Evolutionary conservation across 2,113 vertebrate species (phyloP).

Genomic region (Entomyzon cyanotis): DNA sequence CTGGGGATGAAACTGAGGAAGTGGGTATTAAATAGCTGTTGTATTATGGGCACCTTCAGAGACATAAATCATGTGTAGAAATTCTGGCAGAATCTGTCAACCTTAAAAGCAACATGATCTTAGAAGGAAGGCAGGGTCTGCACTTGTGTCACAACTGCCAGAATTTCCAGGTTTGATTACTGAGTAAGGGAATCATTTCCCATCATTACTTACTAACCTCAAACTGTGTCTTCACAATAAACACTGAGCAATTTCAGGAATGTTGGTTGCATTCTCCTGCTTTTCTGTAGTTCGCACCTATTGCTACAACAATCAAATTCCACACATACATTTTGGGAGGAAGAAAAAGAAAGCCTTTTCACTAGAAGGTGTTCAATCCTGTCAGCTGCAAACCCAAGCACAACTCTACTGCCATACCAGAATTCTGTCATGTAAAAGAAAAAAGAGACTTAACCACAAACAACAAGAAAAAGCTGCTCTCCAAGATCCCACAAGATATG

Average conservation of each 20-base stretch:
- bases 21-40: background rate
- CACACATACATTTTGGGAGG: too few relatives aligned
- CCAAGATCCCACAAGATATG: background rate
- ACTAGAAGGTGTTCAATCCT: background rate
- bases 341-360: background rate
- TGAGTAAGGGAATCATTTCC: background rate
- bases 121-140: background rate
- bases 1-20: background rate
- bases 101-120: background rate
- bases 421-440: background rate
- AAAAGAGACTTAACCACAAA: background rate
- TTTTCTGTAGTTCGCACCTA: background rate
- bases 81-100: background rate
- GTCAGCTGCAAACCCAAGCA: background rate
- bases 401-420: background rate
- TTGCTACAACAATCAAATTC: background rate
- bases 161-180: background rate
- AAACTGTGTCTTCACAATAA: background rate
- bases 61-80: fast-evolving
- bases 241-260: background rate
- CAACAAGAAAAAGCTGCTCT: background rate
- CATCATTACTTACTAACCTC: background rate
- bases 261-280: background rate
- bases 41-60: background rate
- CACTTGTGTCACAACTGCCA: background rate